Base-by-base conservation (phyloP, 53 echinoderm and acorn worm species). In the Luidia sarsii region DNA sequence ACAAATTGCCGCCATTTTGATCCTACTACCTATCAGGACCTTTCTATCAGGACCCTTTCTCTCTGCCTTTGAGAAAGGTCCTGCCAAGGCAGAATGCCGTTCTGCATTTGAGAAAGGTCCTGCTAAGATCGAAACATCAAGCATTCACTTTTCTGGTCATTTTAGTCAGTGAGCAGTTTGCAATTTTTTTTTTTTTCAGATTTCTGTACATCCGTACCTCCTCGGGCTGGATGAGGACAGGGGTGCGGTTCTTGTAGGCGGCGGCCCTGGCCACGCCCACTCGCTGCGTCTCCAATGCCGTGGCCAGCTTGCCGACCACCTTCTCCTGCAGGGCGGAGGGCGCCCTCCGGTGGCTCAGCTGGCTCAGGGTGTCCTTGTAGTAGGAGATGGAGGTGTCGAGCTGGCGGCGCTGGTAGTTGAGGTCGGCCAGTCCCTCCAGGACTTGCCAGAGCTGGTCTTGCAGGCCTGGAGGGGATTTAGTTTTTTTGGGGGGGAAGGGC, bases 261-360 rank as follows among this genome's bases (percentile, higher is more conserved):
- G 46, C 64, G 11, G 64, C 64, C 54, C 53, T 84, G 37, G 73
- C 73, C 65, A 73, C 73, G 0, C 84, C 84, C 0, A 70, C 84
- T 64, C 73, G 62, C 83, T 94, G 94, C 11, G 66, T 82, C 63
- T 90, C 86, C 19, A 94, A 70, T 8, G 86, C 83, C 22, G 68
- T 71, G 18, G 90, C 84, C 22, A 94, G 81, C 68, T 94, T 94
- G 46, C 56, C 52, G 50, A 90, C 56, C 14, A 94, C 80, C 64
- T 85, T 65, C 10, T 48, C 68, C 39, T 88, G 88, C 19, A 50
- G 32, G 8, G 51, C 18, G 5, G 48, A 51, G 10, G 59, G 72
- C 8, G 72, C 65, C 35, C 64, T 39, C 27, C 41, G 28, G 1
- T 53, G 11, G 18, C 52, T 71, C 60, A 84, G 84, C 19, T 84